Evolutionary conservation across 2,888 invertebrate species (phyloP).

Genomic region (Pteria penguin): DNA sequence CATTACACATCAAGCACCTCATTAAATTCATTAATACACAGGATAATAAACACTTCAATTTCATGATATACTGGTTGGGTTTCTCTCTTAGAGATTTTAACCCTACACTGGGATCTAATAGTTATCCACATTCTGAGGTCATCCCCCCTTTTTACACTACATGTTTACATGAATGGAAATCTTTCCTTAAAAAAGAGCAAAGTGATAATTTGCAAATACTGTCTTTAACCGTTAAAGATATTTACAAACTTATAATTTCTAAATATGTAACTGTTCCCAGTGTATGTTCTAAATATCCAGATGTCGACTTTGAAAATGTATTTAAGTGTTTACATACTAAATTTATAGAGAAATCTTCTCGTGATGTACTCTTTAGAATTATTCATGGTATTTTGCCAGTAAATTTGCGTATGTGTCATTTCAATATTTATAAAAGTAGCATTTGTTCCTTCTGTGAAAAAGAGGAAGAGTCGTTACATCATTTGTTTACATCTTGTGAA

Average conservation of each 20-base stretch:
- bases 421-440: background rate
- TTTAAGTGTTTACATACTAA: background rate
- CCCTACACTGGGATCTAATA: background rate
- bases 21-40: background rate
- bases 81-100: slow-evolving; percentile 12
- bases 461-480: background rate
- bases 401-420: background rate
- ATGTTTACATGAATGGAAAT: slow-evolving; percentile 1
- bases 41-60: background rate
- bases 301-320: slow-evolving; percentile 5
- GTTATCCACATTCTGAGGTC: slow-evolving; percentile 9
- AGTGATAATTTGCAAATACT: no score
- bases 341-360: slow-evolving; percentile 5
- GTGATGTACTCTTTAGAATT: slow-evolving; percentile 8
- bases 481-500: slow-evolving; percentile 17
- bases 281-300: background rate
- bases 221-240: background rate
- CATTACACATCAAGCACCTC: slow-evolving; percentile 17
- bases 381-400: slow-evolving; percentile 19
- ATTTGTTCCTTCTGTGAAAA: slow-evolving; percentile 10
- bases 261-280: background rate
- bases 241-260: slow-evolving; percentile 3
- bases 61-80: slow-evolving; percentile 16
- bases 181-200: background rate
- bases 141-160: slow-evolving; percentile 2